Percentiles rank a stretch among this genome's conserved stretches.
These are phyloP conservation scores for Eupeodes latifasciatus DNA, from an alignment of 2,888 invertebrate species.

Conservation along the genomic window DNA sequence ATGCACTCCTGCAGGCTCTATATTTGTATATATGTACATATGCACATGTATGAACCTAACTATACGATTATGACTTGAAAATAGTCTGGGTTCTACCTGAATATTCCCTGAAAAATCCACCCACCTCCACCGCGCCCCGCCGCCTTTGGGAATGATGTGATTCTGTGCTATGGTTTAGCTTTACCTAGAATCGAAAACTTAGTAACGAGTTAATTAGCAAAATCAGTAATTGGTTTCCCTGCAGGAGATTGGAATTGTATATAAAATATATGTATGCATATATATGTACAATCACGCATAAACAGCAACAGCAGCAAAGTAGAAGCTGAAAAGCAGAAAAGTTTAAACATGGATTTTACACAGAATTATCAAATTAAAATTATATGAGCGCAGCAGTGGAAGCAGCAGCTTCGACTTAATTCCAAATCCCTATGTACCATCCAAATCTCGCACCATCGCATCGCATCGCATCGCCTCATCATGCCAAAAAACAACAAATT, in stretches of 20 bases:
- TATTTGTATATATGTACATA: neutral
- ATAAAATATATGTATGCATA: conserved; percentile 4
- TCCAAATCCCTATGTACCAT: conserved; percentile 23
- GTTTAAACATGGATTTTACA: conserved; percentile 57
- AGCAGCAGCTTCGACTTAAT: conserved; percentile 28
- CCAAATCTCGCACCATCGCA: neutral
- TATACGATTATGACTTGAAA: conserved; percentile 46
- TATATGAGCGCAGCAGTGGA: conserved; percentile 55
- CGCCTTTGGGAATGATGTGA: conserved; percentile 24
- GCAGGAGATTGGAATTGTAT: conserved; percentile 66
- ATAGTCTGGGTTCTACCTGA: conserved; percentile 32
- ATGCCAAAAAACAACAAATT: conserved; percentile 32
- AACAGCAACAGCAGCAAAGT: neutral
- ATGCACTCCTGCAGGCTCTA: conserved; percentile 42
- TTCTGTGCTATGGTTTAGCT: neutral
- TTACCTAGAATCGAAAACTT: conserved; percentile 53
- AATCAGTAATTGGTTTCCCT: conserved; percentile 73
- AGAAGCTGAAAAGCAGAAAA: conserved; percentile 13
- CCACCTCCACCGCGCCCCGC: neutral
- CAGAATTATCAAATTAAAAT: conserved; percentile 72
- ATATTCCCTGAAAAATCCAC: neutral
- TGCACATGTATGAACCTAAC: no score
- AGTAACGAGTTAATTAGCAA: conserved; percentile 74
- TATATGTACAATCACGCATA: neutral
- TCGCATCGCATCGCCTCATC: neutral